Conservation (phyloP, 1,140 invertebrate species). For the Nixonia krombeini region DNA sequence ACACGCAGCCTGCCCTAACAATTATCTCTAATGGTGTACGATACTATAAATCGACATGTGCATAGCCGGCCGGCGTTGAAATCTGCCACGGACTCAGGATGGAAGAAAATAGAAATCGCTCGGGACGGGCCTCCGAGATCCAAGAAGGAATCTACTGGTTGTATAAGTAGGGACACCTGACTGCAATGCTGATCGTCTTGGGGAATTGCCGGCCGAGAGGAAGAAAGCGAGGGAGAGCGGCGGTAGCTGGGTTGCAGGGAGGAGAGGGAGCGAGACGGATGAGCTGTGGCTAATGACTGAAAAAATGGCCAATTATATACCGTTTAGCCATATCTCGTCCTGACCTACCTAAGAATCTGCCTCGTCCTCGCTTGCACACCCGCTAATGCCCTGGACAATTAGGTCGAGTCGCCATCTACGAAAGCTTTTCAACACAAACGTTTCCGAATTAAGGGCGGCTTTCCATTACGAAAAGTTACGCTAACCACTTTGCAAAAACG, state of each 20-base stretch:
- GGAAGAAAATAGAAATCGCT: constrained; percentile 61
- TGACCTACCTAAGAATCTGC: constrained; percentile 36
- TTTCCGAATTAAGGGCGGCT: too few species aligned
- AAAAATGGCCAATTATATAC: constrained; percentile 45
- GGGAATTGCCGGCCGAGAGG: background rate
- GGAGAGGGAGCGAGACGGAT: background rate
- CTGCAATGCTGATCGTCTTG: constrained; percentile 48
- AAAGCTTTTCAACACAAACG: too few species aligned
- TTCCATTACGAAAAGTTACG: too few species aligned
- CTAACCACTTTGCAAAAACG: too few species aligned
- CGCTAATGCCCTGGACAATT: constrained; percentile 29
- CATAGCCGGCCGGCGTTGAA: constrained; percentile 51
- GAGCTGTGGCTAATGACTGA: background rate
- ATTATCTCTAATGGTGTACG: constrained; percentile 68
- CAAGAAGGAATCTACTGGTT: constrained; percentile 61
- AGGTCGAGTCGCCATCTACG: constrained; percentile 38
- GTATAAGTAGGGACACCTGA: constrained; percentile 64
- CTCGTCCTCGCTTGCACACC: constrained; percentile 36
- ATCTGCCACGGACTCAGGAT: constrained; percentile 47
- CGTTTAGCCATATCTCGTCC: too few species aligned
- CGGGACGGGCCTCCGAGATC: constrained; percentile 7
- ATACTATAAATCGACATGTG: constrained; percentile 69
- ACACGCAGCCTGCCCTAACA: constrained; percentile 52
- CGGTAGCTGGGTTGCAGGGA: too few species aligned
- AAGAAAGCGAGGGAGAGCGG: background rate